Base-by-base conservation (phyloP, 2,113 vertebrate species). In the Paramisgurnus dabryanus region DNA sequence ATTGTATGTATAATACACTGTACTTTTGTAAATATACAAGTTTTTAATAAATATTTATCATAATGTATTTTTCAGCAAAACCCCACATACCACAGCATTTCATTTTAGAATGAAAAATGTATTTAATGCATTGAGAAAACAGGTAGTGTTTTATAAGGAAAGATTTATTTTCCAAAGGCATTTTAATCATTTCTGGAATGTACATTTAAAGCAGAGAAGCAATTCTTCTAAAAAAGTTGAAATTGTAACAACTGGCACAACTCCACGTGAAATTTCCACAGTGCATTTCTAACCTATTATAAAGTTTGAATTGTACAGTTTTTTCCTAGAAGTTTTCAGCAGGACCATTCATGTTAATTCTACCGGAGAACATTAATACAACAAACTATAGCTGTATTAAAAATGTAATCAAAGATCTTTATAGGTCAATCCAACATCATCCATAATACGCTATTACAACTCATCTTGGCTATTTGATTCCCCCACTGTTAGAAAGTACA, bases 1-100 rank as follows among this genome's bases (percentile, higher is more conserved):
- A 22, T 57, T 57, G 8, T 72, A 73, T 43, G 53, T 57, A 58
- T 73, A n/a, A 55, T 73, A 22, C 18, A 72, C 58, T 53, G 40
- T 22, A 12, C 4, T 72, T 73, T 55, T 80, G 53, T 78, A 69
- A 78, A 78, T 67, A 80, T 73, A 22, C 50, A 80, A 0, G 53
- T 69, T 79, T 80, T 27, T 66, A 73, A 65, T 80, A 80, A 80
- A 80, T 60, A 41, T 71, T 13, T 68, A 15, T 43, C 8, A 22
- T 53, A 68, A 47, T 13, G n/a, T 57, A 9, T 9, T 17, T 43
- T 17, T 9, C n/a, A 15, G 61, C 9, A 53, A 4, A 61, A 7
- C 3, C 22, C 27, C 1, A 64, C 34, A 13, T 34, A 17, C 39
- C 5, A 39, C 39, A 66, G 39, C 7, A n/a, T 61, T 61, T 65